phyloP scores from a whole-genome alignment of 2,797 vertebrate species.

The Rhadinocentrus ornatus region DNA sequence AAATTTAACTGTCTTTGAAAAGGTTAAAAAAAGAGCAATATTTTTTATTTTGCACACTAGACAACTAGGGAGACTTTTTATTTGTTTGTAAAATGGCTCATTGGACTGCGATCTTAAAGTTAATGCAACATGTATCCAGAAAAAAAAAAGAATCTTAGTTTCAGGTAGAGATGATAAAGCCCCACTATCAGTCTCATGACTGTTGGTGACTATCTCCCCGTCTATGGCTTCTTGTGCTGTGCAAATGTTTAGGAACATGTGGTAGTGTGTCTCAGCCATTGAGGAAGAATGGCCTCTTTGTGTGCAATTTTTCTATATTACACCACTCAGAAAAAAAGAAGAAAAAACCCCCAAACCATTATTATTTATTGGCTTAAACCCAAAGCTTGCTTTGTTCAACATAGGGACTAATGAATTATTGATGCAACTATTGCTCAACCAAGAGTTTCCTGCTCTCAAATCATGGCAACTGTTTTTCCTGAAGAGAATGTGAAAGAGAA shows the following conservation, averaged over 20 bases:
- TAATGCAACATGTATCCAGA: background rate
- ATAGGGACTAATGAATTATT: slow-evolving; percentile 47
- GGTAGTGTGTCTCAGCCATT: slow-evolving; percentile 32
- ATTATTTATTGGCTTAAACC: background rate
- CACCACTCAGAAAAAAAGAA: background rate
- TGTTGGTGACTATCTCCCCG: slow-evolving; percentile 25
- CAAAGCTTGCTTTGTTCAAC: slow-evolving; percentile 1
- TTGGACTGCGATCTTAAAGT: background rate
- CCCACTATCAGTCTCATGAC: slow-evolving; percentile 56
- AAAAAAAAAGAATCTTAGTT: background rate
- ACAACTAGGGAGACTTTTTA: background rate
- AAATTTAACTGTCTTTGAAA: background rate
- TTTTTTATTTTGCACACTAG: background rate
- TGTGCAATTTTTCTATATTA: slow-evolving; percentile 39
- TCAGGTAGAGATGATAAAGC: slow-evolving; percentile 36
- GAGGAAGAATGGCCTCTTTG: slow-evolving; percentile 68
- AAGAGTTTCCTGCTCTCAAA: slow-evolving; percentile 12
- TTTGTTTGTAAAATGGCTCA: background rate
- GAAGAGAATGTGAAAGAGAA: background rate
- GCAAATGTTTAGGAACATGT: slow-evolving; percentile 63
- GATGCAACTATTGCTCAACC: slow-evolving; percentile 38
- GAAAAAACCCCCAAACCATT: no score
- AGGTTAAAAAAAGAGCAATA: background rate
- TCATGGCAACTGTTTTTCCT: slow-evolving; percentile 3
- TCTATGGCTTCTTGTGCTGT: slow-evolving; percentile 66